These are phyloP conservation scores for Onchidella celtica DNA, from an alignment of 2,888 invertebrate genomes.

Conservation along the genomic window DNA sequence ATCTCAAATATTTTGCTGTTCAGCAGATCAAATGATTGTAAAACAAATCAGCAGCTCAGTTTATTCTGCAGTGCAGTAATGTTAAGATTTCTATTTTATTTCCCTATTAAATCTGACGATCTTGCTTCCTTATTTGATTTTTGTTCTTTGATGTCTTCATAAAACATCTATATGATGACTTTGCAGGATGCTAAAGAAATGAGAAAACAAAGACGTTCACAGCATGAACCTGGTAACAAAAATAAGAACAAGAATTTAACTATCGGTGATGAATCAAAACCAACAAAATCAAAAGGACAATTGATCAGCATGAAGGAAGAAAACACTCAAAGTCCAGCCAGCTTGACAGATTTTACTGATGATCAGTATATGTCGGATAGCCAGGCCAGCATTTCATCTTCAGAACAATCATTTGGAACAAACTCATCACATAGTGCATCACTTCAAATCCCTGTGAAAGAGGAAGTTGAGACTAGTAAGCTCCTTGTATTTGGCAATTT, in stretches of 20 bases:
- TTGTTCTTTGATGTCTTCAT: no score
- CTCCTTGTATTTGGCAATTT: no score
- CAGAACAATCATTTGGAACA: background rate
- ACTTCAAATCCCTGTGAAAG: background rate
- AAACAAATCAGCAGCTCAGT: no score
- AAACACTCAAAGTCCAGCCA: background rate
- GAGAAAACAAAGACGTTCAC: background rate
- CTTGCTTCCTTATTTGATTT: no score
- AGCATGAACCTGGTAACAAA: background rate
- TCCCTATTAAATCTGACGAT: no score
- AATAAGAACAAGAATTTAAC: background rate
- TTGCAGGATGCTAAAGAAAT: background rate
- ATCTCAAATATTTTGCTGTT: no score
- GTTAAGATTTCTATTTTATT: no score
- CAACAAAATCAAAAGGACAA: background rate
- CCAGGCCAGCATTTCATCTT: conserved; percentile 1
- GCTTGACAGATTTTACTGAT: background rate
- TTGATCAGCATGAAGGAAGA: background rate
- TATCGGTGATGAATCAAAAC: background rate
- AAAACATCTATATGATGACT: no score
- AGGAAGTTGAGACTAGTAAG: background rate
- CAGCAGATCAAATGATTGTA: no score
- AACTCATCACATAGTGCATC: background rate
- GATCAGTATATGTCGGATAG: conserved; percentile 1
- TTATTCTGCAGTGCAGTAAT: no score